Conservation (phyloP, 2,797 vertebrate species). For the Arnoldichthys spilopterus region DNA sequence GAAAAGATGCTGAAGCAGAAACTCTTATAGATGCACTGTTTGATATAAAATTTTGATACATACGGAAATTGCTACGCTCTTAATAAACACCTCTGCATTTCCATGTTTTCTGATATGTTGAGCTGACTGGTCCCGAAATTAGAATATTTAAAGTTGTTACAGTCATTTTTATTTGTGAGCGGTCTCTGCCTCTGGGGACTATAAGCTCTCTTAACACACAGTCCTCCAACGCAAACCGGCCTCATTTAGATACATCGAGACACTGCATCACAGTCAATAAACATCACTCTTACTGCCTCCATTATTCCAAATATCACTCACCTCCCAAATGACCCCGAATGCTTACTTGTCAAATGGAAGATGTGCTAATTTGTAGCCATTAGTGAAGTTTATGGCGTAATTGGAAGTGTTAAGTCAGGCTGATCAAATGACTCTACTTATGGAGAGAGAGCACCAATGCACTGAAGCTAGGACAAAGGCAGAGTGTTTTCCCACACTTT, state of each 20-base stretch:
- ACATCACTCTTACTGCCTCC: conserved; percentile 1
- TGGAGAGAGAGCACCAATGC: neutral
- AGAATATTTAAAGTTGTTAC: too few relatives aligned
- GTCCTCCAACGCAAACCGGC: neutral
- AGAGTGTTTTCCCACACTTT: neutral
- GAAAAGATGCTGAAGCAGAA: too few relatives aligned
- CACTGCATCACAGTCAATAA: neutral
- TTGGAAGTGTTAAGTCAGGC: neutral
- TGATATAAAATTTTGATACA: too few relatives aligned
- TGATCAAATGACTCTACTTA: conserved; percentile 1
- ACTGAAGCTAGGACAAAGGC: neutral
- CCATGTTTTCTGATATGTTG: neutral
- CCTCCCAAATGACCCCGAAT: conserved; percentile 16
- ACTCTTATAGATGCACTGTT: too few relatives aligned
- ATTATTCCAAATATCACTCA: conserved; percentile 11
- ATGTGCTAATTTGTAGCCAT: conserved; percentile 4
- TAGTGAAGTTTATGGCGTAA: conserved; percentile 1
- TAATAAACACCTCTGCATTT: too few relatives aligned
- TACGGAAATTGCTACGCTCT: too few relatives aligned
- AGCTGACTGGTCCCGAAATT: neutral
- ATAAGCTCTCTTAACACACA: neutral
- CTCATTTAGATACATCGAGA: neutral
- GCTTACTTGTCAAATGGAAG: conserved; percentile 1
- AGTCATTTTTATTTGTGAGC: neutral
- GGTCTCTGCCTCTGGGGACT: neutral